Conservation (phyloP, 2,113 vertebrate species). For the Salvelinus sp. region DNA sequence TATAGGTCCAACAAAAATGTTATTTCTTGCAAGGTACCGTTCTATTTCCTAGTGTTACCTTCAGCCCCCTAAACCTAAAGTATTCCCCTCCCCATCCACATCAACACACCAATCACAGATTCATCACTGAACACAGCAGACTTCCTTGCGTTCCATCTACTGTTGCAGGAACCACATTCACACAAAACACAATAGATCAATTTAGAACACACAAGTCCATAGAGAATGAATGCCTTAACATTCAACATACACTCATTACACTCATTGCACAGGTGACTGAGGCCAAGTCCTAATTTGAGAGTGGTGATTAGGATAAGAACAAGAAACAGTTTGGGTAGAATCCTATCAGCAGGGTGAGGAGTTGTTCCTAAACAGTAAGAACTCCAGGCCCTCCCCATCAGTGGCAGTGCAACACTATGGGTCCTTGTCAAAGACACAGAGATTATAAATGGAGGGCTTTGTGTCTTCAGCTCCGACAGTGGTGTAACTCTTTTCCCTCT, state of each 20-base stretch:
- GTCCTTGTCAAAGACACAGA: no score
- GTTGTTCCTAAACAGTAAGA: no score
- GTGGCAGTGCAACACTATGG: no score
- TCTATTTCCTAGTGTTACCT: no score
- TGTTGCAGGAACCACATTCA: background rate
- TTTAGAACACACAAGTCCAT: no score
- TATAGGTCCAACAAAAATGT: background rate
- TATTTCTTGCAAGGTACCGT: background rate
- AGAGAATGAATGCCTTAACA: background rate
- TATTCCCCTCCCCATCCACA: background rate
- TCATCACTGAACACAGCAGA: background rate
- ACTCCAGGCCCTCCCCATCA: no score
- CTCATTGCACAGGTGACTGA: background rate
- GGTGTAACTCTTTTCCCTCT: constrained; percentile 19
- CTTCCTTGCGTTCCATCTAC: background rate
- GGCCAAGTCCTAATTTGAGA: background rate
- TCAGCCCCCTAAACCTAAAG: background rate
- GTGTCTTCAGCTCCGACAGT: constrained; percentile 43
- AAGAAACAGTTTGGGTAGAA: background rate
- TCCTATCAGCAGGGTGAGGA: no score
- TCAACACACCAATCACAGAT: background rate
- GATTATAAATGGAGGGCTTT: background rate
- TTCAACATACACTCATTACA: background rate
- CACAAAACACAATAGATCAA: background rate
- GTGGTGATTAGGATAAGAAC: constrained; percentile 7